phyloP scores from a whole-genome alignment of 1,140 invertebrate genomes.

The Ostrea edulis region DNA sequence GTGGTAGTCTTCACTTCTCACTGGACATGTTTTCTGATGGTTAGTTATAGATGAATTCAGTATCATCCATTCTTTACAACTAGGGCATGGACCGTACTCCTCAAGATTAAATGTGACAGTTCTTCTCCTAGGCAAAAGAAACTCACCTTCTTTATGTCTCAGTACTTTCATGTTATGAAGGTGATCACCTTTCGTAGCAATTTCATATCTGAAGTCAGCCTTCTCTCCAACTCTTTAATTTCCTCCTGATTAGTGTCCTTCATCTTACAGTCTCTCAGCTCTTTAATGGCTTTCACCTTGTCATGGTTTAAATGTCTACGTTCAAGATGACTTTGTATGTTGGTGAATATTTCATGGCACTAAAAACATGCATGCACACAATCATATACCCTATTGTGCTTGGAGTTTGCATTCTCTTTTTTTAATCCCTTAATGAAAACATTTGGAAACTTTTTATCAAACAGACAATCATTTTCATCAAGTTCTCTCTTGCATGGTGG shows the following conservation, averaged over 20 bases:
- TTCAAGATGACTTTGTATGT: constrained; percentile 48
- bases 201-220: not conserved
- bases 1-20: not conserved
- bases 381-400: constrained; percentile 43
- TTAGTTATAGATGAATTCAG: constrained; percentile 34
- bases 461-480: no score
- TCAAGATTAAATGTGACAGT: not conserved
- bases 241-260: constrained; percentile 15
- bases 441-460: no score
- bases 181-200: constrained; percentile 33
- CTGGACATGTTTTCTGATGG: constrained; percentile 45
- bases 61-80: constrained; percentile 34
- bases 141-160: constrained; percentile 10
- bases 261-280: constrained; percentile 20
- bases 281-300: not conserved
- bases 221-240: constrained; percentile 5
- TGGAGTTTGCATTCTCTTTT: constrained; percentile 47
- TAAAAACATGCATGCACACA: constrained; percentile 46
- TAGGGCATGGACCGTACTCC: constrained; percentile 37
- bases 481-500: no score
- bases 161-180: constrained; percentile 8
- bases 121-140: constrained; percentile 16
- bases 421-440: constrained; percentile 32
- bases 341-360: constrained; percentile 38
- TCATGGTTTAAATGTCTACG: constrained; percentile 35